Evolutionary conservation across 2,888 invertebrate species (phyloP).

Genomic region (Sminthurinus aureus): DNA sequence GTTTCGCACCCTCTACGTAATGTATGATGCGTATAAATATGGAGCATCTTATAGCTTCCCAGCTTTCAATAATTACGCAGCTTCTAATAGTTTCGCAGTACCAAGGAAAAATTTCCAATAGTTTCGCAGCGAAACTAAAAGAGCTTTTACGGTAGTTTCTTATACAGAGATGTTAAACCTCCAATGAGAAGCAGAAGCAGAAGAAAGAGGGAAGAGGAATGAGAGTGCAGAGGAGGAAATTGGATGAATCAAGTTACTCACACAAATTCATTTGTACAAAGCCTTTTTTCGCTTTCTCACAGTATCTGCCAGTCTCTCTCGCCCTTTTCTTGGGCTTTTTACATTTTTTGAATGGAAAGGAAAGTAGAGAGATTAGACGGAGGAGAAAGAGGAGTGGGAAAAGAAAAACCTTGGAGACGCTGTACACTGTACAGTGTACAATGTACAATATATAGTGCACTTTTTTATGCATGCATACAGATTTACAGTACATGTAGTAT

Average conservation of each 20-base stretch:
- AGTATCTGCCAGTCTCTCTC: neutral
- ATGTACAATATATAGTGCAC: too few species aligned
- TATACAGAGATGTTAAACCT: neutral
- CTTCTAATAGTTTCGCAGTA: too few species aligned
- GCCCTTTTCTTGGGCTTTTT: neutral
- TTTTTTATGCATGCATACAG: too few species aligned
- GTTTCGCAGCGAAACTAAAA: too few species aligned
- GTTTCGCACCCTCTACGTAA: too few species aligned
- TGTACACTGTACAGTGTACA: too few species aligned
- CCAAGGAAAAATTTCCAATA: too few species aligned
- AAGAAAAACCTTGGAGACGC: neutral
- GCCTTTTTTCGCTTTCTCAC: neutral
- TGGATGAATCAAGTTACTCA: conserved; percentile 39
- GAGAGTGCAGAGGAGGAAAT: conserved; percentile 37
- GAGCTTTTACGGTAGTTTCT: too few species aligned
- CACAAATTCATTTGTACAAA: conserved; percentile 40
- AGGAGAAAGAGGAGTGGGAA: neutral
- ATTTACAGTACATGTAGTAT: too few species aligned
- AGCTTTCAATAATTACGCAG: too few species aligned
- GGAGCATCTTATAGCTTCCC: too few species aligned
- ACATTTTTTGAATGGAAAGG: neutral
- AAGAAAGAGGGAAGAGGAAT: conserved; percentile 1
- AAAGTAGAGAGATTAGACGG: neutral
- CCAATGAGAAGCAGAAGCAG: neutral
- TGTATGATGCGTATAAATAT: too few species aligned